These are phyloP conservation scores for Adineta ricciae DNA, from an alignment of 2,888 invertebrate species.

Conservation along the genomic window DNA sequence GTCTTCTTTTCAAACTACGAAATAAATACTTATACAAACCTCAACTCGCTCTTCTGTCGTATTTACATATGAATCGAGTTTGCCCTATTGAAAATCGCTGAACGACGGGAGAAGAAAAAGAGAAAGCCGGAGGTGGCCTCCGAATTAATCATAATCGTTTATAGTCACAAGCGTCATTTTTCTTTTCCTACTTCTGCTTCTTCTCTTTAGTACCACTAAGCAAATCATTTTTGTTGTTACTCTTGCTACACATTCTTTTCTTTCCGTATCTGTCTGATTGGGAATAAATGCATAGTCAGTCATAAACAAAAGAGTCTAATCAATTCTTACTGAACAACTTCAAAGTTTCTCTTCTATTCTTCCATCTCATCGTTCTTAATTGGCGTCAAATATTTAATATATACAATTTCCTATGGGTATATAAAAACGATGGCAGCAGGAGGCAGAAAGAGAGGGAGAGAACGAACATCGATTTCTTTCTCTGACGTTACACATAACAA, in stretches of 20 bases:
- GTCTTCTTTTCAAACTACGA: neutral
- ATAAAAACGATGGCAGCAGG: neutral
- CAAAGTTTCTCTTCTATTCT: neutral
- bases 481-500: neutral
- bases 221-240: neutral
- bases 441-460: neutral
- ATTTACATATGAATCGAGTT: constrained; percentile 9
- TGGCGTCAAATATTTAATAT: constrained; percentile 21
- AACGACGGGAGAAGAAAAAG: neutral
- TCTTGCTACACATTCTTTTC: neutral
- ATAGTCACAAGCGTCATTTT: neutral
- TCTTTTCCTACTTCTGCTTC: neutral
- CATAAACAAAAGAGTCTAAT: constrained; percentile 5
- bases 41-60: neutral
- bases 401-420: constrained; percentile 22
- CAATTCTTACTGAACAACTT: constrained; percentile 2
- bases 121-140: neutral
- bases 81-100: constrained; percentile 9
- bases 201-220: neutral
- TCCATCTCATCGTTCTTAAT: constrained; percentile 3
- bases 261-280: neutral
- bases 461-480: neutral
- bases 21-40: neutral
- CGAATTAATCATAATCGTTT: constrained; percentile 15
- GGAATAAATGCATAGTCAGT: neutral